Percentiles rank a stretch among this genome's conserved stretches.
Conservation (phyloP, 2,113 vertebrate genomes). For the Symphodus melops region DNA sequence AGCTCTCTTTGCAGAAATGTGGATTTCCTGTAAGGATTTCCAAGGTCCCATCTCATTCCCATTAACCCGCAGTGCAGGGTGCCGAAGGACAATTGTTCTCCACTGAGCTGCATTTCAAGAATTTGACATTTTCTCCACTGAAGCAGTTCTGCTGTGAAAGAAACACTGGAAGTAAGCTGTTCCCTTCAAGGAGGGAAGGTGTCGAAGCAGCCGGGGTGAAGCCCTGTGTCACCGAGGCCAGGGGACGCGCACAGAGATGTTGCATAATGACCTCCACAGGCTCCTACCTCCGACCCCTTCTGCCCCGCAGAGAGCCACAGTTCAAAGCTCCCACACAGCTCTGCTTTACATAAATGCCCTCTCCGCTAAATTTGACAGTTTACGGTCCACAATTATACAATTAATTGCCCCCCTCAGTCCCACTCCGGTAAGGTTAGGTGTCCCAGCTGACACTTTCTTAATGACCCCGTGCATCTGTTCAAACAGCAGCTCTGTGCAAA, state of each 20-base stretch:
- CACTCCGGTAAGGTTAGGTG: constrained; percentile 20
- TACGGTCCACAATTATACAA: neutral
- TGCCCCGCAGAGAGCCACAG: constrained; percentile 36
- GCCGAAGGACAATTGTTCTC: constrained; percentile 37
- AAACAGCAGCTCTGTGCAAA: constrained; percentile 32
- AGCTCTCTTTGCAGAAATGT: constrained; percentile 57
- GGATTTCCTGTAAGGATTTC: constrained; percentile 58
- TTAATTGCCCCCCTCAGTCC: constrained; percentile 36
- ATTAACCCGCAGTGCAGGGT: constrained; percentile 46
- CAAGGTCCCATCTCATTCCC: constrained; percentile 39
- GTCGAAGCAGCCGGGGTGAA: constrained; percentile 1
- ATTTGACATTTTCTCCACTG: constrained; percentile 34
- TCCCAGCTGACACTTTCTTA: constrained; percentile 31
- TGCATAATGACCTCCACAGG: constrained; percentile 54
- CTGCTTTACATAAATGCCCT: constrained; percentile 46
- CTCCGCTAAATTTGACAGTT: constrained; percentile 15
- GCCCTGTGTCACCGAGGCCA: constrained; percentile 38
- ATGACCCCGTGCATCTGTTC: constrained; percentile 42
- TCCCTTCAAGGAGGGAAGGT: neutral
- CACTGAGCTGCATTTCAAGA: constrained; percentile 32
- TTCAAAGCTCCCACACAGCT: constrained; percentile 19
- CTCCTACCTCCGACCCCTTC: constrained; percentile 48
- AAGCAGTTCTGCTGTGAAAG: constrained; percentile 32
- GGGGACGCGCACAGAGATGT: constrained; percentile 53
- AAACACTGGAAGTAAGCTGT: constrained; percentile 1